Percentiles rank a stretch among this genome's conserved stretches.
Evolutionary conservation across 1,140 invertebrate species (phyloP).

Genomic region (Diorhabda elongata): DNA sequence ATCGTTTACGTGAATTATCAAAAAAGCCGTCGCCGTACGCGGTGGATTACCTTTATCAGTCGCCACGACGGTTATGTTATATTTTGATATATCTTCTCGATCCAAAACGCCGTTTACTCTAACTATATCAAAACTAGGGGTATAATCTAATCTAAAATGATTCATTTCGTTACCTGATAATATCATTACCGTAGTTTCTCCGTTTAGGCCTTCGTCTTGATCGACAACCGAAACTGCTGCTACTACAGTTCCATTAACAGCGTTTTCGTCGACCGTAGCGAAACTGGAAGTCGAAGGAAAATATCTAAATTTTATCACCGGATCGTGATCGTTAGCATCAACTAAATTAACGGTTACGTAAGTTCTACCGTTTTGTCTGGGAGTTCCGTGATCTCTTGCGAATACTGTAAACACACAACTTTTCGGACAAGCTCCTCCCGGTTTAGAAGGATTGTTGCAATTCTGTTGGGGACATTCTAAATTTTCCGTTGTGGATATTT

Average conservation of each 20-base stretch:
- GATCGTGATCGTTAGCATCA: conserved; percentile 93
- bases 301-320: conserved; percentile 85
- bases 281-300: conserved; percentile 76
- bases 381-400: conserved; percentile 86
- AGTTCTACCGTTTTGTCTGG: conserved; percentile 84
- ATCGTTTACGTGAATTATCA: conserved; percentile 91
- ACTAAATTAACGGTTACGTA: conserved; percentile 92
- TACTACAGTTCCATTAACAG: conserved; percentile 81
- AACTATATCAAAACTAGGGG: conserved; percentile 81
- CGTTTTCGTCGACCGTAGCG: conserved; percentile 92
- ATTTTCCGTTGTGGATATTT: conserved; percentile 74
- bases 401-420: conserved; percentile 93
- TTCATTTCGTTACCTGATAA: conserved; percentile 83
- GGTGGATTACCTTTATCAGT: conserved; percentile 83
- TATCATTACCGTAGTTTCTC: conserved; percentile 79
- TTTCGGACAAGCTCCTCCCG: conserved; percentile 66
- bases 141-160: conserved; percentile 83
- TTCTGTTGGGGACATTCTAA: conserved; percentile 74
- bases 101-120: conserved; percentile 89
- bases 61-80: conserved; percentile 88
- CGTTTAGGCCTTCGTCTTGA: conserved; percentile 84
- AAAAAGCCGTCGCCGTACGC: conserved; percentile 75
- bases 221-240: conserved; percentile 91
- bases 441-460: conserved; percentile 49
- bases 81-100: conserved; percentile 86